A percentile compares a stretch with the other conserved stretches of the same genome.
Evolutionary conservation across 2,888 invertebrate genomes (phyloP).

Genomic region (Monoplex corrugatus): DNA sequence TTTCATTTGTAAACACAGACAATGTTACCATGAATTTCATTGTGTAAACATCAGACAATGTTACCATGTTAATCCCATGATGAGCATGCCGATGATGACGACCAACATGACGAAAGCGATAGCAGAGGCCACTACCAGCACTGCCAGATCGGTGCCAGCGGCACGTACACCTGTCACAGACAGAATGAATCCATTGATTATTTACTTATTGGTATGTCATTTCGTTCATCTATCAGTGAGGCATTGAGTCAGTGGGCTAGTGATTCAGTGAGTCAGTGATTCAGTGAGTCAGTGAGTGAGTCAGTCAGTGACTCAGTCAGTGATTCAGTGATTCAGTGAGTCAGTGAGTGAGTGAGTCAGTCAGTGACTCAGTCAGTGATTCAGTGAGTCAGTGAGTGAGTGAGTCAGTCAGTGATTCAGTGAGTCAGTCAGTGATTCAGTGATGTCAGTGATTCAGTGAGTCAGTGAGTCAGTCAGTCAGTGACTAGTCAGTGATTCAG

Average conservation of each 20-base stretch:
- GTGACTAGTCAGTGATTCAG: no score
- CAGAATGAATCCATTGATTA: neutral
- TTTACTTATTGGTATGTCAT: neutral
- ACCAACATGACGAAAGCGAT: slow-evolving; percentile 49
- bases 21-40: no score
- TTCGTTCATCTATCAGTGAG: no score
- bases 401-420: neutral
- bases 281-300: neutral
- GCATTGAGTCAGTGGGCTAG: no score
- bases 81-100: slow-evolving; percentile 48
- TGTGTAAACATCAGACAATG: no score
- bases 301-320: neutral
- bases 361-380: neutral
- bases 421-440: no score
- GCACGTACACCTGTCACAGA: neutral
- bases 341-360: neutral
- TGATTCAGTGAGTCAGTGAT: neutral
- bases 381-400: neutral
- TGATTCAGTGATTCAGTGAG: neutral
- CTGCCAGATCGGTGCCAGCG: slow-evolving; percentile 15
- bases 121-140: slow-evolving; percentile 34
- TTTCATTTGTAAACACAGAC: no score
- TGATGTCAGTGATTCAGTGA: no score
- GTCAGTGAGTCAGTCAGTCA: no score
- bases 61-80: slow-evolving; percentile 50